Base-by-base conservation (phyloP, 2,888 invertebrate species). In the Ditylenchus weischeri region DNA sequence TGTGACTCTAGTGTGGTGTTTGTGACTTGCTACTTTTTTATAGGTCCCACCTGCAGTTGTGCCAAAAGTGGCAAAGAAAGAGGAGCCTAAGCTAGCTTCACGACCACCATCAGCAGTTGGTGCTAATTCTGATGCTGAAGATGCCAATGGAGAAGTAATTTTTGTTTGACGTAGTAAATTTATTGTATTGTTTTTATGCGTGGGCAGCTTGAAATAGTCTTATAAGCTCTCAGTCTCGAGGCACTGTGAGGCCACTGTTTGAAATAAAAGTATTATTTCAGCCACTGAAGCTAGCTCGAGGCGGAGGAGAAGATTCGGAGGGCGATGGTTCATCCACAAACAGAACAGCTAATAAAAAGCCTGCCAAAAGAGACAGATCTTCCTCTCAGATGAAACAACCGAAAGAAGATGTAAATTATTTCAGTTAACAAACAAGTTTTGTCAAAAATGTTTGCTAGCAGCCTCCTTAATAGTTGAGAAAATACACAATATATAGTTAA, bases 231-330 rank as follows among this genome's bases (percentile, higher is more conserved):
- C 29, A 29, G 29, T 2, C 29, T 29, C 29, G 5, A 4, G 3
- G 29, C 29, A 29, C 29, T 29, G 29, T 29, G 5, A 29, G 5
- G 3, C 29, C 29, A 29, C 29, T 29, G 21, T 50, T 50, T 50
- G 21, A 50, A 10, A 11, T 21, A 7, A 23, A 54, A 21, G 8
- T 18, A 15, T 54, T 54, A 65, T 69, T 67, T 70, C 19, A 67
- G 67, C 67, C 67, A 0, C 49, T 67, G 13, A 67, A 69, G 18
- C 67, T 66, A 18, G 48, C 48, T 47, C 64, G 57, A 19, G 47
- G 6, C 6, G 21, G 23, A 21, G 60, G 23, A 21, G 29, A 59
- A 5, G 60, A 59, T 59, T 21, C 54, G 2, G 54, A 29, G 11
- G 60, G 59, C 6, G 59, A 59, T 35, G 60, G 38, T 4, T 11